These are phyloP conservation scores for Enteromius treurensis DNA, from an alignment of 2,797 vertebrate species.

Conservation along the genomic window DNA sequence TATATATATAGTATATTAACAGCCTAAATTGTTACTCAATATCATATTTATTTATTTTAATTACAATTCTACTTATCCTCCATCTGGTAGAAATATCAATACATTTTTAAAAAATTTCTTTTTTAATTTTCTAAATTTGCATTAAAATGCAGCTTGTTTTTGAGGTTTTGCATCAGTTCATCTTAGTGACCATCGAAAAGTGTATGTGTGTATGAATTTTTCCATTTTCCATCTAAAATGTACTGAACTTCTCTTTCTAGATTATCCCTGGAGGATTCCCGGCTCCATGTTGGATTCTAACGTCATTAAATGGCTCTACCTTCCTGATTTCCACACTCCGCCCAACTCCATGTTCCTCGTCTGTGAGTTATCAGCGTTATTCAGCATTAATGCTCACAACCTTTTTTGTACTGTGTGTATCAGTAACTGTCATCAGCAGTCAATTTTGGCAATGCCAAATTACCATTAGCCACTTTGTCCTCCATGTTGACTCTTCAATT, in stretches of 20 bases:
- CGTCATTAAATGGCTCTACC: slow-evolving; percentile 96
- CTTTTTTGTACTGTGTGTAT: neutral
- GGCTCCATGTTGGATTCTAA: slow-evolving; percentile 84
- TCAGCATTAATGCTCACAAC: neutral
- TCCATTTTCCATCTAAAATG: neutral
- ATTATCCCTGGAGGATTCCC: slow-evolving; percentile 94
- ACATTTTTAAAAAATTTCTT: neutral
- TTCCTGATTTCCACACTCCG: slow-evolving; percentile 89
- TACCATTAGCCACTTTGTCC: neutral
- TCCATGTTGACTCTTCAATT: neutral
- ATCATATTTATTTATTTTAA: too few relatives aligned
- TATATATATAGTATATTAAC: too few relatives aligned
- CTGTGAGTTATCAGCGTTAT: slow-evolving; percentile 82
- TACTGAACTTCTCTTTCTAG: slow-evolving; percentile 71
- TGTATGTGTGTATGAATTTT: neutral
- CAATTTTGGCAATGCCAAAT: neutral
- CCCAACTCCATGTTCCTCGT: slow-evolving; percentile 91
- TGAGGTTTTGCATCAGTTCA: neutral
- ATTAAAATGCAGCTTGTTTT: neutral
- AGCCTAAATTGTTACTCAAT: too few relatives aligned
- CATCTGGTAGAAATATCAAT: neutral
- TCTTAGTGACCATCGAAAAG: neutral
- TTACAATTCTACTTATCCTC: too few relatives aligned
- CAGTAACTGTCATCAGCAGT: neutral
- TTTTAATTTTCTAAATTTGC: neutral